phyloP scores from a whole-genome alignment of 2,888 invertebrate species.

The Epinotia demarniana region DNA sequence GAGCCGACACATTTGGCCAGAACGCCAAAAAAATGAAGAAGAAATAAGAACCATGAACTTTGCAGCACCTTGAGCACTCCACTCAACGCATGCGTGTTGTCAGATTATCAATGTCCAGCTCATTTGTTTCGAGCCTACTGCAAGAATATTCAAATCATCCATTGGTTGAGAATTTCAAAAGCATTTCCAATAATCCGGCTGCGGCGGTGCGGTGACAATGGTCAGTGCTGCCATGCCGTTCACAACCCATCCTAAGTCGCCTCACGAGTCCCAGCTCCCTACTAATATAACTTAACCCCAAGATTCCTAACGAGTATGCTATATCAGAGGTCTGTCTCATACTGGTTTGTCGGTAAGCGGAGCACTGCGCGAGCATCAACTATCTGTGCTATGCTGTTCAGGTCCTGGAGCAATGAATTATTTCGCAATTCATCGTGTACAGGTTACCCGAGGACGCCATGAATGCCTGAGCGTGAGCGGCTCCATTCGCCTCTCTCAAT shows the following conservation, averaged over 20 bases:
- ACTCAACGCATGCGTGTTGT: neutral
- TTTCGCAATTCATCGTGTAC: conserved; percentile 26
- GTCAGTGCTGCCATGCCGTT: neutral
- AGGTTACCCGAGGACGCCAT: conserved; percentile 71
- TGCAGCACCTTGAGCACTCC: neutral
- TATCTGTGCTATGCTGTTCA: neutral
- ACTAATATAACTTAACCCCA: neutral
- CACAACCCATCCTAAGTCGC: neutral
- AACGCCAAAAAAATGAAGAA: too few relatives aligned
- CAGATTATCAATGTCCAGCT: neutral
- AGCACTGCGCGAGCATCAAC: neutral
- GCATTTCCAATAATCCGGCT: conserved; percentile 33
- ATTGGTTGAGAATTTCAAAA: conserved; percentile 28
- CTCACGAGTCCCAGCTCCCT: neutral
- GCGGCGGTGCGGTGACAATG: conserved; percentile 16
- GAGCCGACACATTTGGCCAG: too few relatives aligned
- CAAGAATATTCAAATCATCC: conserved; percentile 21
- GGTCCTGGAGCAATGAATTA: conserved; percentile 29
- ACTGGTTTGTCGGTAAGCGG: neutral
- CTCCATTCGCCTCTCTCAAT: conserved; percentile 70
- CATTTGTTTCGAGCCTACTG: neutral
- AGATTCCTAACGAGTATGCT: neutral
- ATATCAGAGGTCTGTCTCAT: neutral
- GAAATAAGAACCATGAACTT: too few relatives aligned
- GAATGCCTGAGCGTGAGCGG: conserved; percentile 73